phyloP scores from a whole-genome alignment of 1,140 invertebrate genomes.

The Drosophila watanabei region DNA sequence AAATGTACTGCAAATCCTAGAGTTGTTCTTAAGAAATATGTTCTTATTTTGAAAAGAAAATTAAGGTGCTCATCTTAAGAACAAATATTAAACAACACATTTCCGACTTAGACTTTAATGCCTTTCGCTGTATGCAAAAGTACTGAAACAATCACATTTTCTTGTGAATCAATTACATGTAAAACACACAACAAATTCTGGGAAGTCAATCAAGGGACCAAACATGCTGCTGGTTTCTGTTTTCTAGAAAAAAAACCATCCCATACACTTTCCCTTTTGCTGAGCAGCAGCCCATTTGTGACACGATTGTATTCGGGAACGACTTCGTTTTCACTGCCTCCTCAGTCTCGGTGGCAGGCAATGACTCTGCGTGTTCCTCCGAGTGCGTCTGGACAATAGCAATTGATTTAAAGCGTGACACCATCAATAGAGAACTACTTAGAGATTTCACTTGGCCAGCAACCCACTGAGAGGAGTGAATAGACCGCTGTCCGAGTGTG shows the following conservation, averaged over 20 bases:
- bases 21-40: background rate
- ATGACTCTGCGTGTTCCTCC: constrained; percentile 54
- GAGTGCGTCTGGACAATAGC: constrained; percentile 48
- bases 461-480: constrained; percentile 40
- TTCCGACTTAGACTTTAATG: background rate
- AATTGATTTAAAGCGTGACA: constrained; percentile 77
- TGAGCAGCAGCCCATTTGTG: constrained; percentile 43
- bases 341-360: constrained; percentile 17
- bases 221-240: background rate
- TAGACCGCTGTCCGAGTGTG: constrained; percentile 8
- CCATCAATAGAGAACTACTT: constrained; percentile 46
- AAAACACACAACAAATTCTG: background rate
- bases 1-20: too few relatives aligned
- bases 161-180: background rate
- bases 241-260: constrained; percentile 6
- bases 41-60: background rate
- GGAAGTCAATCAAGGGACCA: background rate
- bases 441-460: constrained; percentile 72
- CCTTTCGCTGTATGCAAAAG: background rate
- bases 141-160: background rate
- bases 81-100: background rate
- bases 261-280: constrained; percentile 38
- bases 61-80: background rate
- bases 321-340: constrained; percentile 27
- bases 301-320: constrained; percentile 34